Percentiles rank a stretch among this genome's conserved stretches.
These are phyloP conservation scores for Esox masquinongy DNA, from an alignment of 2,797 vertebrate species.

Conservation along the genomic window DNA sequence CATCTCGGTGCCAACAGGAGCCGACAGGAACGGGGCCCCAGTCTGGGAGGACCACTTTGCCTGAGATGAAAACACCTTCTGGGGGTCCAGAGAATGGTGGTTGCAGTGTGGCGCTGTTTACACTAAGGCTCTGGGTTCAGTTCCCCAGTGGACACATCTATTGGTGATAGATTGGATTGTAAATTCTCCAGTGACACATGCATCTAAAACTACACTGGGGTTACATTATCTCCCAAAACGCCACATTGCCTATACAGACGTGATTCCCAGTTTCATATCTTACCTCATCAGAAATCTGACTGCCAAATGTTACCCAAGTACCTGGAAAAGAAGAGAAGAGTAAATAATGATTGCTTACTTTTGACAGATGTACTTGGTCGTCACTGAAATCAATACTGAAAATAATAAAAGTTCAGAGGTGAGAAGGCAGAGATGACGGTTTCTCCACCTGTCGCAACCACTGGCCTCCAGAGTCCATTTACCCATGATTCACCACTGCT, in stretches of 20 bases:
- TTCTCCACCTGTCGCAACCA: neutral
- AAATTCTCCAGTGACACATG: too few species aligned
- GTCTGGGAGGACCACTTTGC: neutral
- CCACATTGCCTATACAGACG: too few species aligned
- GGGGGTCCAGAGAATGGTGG: neutral
- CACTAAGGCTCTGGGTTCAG: neutral
- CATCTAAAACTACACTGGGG: too few species aligned
- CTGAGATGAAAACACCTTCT: neutral
- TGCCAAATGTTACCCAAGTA: conserved; percentile 98
- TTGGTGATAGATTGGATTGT: too few species aligned
- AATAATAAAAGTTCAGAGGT: too few species aligned
- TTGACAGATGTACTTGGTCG: too few species aligned
- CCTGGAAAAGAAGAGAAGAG: conserved; percentile 70
- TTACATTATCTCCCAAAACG: too few species aligned
- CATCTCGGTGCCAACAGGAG: conserved; percentile 19
- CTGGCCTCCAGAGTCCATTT: neutral
- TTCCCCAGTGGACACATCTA: neutral
- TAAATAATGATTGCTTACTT: too few species aligned
- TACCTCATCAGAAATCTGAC: conserved; percentile 97
- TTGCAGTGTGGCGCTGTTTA: neutral
- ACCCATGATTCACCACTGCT: conserved; percentile 3
- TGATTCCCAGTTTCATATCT: conserved; percentile 42
- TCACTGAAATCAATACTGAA: too few species aligned
- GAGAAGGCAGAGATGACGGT: too few species aligned
- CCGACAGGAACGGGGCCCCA: conserved; percentile 36